phyloP scores from a whole-genome alignment of 2,888 invertebrate species.

The Pandemis corylana region DNA sequence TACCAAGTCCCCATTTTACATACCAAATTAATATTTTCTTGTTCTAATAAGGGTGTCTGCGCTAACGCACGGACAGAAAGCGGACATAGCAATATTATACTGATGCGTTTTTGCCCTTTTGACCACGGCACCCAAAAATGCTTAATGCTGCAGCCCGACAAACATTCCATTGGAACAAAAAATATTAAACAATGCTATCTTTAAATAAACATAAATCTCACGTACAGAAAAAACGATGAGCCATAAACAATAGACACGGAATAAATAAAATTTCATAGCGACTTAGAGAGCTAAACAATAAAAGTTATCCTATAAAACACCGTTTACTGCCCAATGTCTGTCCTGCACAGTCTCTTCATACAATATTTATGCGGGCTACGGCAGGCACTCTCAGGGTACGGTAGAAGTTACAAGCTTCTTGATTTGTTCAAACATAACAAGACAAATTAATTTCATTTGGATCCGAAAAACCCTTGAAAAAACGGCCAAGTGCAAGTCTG shows the following conservation, averaged over 20 bases:
- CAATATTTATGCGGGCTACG: slow-evolving; percentile 73
- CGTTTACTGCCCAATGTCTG: slow-evolving; percentile 77
- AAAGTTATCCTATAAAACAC: slow-evolving; percentile 78
- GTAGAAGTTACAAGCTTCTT: slow-evolving; percentile 21
- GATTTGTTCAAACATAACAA: background rate
- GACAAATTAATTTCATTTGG: too few relatives aligned
- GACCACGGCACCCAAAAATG: background rate
- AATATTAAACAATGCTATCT: background rate
- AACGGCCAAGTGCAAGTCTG: too few relatives aligned
- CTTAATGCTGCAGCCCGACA: background rate
- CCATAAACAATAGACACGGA: slow-evolving; percentile 63
- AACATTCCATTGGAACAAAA: background rate
- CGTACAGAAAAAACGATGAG: slow-evolving; percentile 46
- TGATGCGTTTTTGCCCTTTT: too few relatives aligned
- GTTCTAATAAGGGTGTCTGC: too few relatives aligned
- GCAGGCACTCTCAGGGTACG: slow-evolving; percentile 37
- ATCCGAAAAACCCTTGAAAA: too few relatives aligned
- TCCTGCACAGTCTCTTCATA: slow-evolving; percentile 74
- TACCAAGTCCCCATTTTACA: too few relatives aligned
- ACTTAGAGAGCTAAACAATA: slow-evolving; percentile 75
- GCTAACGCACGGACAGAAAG: too few relatives aligned
- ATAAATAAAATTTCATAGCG: slow-evolving; percentile 57
- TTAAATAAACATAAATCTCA: slow-evolving; percentile 15
- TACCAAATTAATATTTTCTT: too few relatives aligned
- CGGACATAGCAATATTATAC: too few relatives aligned